Conservation (phyloP, 2,113 vertebrate genomes). For the Protobothrops mucrosquamatus region DNA sequence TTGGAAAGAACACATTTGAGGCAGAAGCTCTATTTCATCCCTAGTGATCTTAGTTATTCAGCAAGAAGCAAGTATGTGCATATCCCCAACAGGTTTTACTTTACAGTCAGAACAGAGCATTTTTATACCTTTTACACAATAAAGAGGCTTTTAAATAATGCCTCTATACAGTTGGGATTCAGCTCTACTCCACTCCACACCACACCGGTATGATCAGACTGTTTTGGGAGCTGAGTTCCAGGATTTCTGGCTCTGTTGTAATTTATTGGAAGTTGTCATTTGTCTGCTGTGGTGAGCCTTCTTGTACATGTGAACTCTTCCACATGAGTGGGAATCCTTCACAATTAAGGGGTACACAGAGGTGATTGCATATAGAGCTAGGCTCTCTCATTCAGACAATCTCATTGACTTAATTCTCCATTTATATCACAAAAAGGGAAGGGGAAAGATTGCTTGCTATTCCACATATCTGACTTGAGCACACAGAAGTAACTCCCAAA, state of each 20-base stretch:
- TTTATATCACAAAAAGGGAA: neutral
- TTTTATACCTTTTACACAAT: neutral
- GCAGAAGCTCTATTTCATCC: neutral
- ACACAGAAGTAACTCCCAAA: neutral
- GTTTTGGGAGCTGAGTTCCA: neutral
- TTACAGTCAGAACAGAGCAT: neutral
- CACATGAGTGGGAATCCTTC: neutral
- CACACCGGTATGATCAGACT: neutral
- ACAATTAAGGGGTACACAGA: neutral
- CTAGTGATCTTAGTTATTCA: neutral
- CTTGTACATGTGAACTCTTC: neutral
- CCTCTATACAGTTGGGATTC: neutral
- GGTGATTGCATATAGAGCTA: neutral
- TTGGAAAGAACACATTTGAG: neutral
- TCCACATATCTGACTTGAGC: neutral
- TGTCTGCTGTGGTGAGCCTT: neutral
- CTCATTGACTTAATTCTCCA: neutral
- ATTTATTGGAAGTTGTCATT: neutral
- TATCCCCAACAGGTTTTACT: neutral
- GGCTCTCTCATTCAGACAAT: neutral
- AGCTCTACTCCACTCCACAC: neutral
- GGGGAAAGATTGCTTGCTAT: neutral
- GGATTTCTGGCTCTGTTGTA: neutral
- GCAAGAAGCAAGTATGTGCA: neutral
- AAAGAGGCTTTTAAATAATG: neutral